Evolutionary conservation across 2,888 invertebrate genomes (phyloP).

Genomic region (Sipha maydis): DNA sequence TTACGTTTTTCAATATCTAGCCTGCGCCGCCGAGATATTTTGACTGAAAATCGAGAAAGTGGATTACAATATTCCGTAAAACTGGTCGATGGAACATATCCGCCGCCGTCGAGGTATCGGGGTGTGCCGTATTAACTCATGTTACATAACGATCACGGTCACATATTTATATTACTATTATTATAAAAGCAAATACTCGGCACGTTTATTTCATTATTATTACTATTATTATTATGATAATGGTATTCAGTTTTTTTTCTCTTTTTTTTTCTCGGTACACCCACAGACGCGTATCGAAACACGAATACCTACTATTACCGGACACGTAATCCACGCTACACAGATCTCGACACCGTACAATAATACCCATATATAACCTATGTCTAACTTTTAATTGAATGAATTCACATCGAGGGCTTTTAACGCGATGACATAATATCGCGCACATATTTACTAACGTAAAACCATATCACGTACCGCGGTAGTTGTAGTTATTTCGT

Average conservation of each 20-base stretch:
- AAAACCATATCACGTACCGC: background rate
- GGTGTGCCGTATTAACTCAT: constrained; percentile 9
- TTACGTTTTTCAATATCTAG: background rate
- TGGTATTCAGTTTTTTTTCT: background rate
- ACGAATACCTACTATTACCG: background rate
- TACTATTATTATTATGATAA: background rate
- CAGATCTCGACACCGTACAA: background rate
- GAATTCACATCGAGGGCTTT: constrained; percentile 34
- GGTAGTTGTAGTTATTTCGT: too few species aligned
- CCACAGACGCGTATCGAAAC: constrained; percentile 19
- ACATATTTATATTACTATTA: background rate
- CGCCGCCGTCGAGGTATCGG: background rate
- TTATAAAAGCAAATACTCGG: background rate
- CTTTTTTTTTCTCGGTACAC: constrained; percentile 1
- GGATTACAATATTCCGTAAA: background rate
- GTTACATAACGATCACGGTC: constrained; percentile 37
- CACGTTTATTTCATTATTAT: constrained; percentile 25
- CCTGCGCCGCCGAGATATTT: background rate
- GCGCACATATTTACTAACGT: background rate
- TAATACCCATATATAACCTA: background rate
- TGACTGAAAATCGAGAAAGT: constrained; percentile 10
- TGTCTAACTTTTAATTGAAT: constrained; percentile 25
- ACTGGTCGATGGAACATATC: background rate
- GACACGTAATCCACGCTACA: constrained; percentile 8
- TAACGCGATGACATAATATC: background rate